Conservation (phyloP, 2,113 vertebrate genomes). For the Amblyopsis rosae region DNA sequence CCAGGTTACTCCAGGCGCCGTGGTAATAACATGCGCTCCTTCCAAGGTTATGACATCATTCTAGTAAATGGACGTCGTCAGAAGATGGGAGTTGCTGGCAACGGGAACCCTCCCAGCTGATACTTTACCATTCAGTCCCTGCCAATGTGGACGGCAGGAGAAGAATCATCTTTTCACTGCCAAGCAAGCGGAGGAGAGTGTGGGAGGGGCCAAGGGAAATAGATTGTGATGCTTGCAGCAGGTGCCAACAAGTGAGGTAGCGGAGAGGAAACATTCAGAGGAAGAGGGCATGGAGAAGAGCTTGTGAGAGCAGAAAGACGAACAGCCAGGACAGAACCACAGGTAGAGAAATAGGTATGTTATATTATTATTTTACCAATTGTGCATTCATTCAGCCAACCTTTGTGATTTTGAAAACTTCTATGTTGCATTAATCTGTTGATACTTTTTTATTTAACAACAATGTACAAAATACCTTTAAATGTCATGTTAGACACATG, state of each 20-base stretch:
- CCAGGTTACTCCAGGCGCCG: slow-evolving; percentile 49
- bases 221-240: slow-evolving; percentile 74
- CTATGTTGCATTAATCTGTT: too few species aligned
- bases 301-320: slow-evolving; percentile 55
- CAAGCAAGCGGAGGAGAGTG: slow-evolving; percentile 39
- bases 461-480: too few species aligned
- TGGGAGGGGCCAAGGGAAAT: slow-evolving; percentile 58
- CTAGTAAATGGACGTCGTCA: slow-evolving; percentile 34
- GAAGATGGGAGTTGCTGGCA: slow-evolving; percentile 31
- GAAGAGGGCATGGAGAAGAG: slow-evolving; percentile 64
- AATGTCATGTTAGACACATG: too few species aligned
- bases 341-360: slow-evolving; percentile 52
- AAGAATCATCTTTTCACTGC: slow-evolving; percentile 50
- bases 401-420: neutral
- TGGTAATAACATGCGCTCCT: slow-evolving; percentile 54
- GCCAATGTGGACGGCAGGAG: slow-evolving; percentile 52
- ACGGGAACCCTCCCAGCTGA: slow-evolving; percentile 66
- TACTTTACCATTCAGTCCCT: slow-evolving; percentile 56
- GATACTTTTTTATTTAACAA: too few species aligned
- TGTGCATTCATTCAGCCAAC: too few species aligned
- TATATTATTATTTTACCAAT: neutral
- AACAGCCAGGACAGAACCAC: slow-evolving; percentile 30
- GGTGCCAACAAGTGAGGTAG: slow-evolving; percentile 74
- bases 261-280: slow-evolving; percentile 36
- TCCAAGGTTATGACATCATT: slow-evolving; percentile 64